Evolutionary conservation across 2,797 vertebrate species (phyloP), one percentile per base, ranked within the genome.

Genomic region (Neoniphon sammara): DNA sequence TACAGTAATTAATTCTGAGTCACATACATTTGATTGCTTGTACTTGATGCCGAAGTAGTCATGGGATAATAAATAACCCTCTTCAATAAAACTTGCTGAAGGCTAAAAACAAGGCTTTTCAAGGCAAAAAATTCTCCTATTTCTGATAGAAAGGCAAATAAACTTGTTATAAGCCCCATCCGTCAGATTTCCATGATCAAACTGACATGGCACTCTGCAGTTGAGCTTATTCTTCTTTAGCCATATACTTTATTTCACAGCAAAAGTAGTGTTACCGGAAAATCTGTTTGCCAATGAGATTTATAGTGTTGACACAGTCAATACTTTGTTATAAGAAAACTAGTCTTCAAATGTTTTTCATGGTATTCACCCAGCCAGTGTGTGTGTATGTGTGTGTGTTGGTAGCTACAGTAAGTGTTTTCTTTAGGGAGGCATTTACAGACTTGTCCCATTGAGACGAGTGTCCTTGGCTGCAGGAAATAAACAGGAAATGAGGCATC

Each of bases 71-170:
- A 69, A 79, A 81, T 59, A 62, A n/a, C 20, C 23, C 42, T 77
- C 47, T 31, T 61, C 2, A 42, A 68, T 65, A 60, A 76, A 70
- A 84, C 68, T 52, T 27, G 68, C 20, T 20, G 72, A 44, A 23
- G 83, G 31, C 52, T 66, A 61, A 73, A 49, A 83, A 54, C 20
- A 8, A 31, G 30, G 58, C 71, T 80, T 82, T 78, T 39, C 81
- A 66, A 72, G 47, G 50, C 75, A 83, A 84, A 57, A 75, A 47
- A 23, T 61, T 72, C 73, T 52, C 63, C 67, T 30, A 44, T 72
- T 76, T 68, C 49, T 76, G 62, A 77, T 73, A 70, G 73, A 85
- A 83, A 14, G 12, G 39, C 39, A 12, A 11, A 11, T 42, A 14
- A 12, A 11, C 11, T 42, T 42, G 30, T 31, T 31, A 31, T 6